A percentile compares a stretch with the other conserved stretches of the same genome.
Evolutionary conservation across 1,140 invertebrate genomes (phyloP).

Genomic region (Drosophila ananassae): DNA sequence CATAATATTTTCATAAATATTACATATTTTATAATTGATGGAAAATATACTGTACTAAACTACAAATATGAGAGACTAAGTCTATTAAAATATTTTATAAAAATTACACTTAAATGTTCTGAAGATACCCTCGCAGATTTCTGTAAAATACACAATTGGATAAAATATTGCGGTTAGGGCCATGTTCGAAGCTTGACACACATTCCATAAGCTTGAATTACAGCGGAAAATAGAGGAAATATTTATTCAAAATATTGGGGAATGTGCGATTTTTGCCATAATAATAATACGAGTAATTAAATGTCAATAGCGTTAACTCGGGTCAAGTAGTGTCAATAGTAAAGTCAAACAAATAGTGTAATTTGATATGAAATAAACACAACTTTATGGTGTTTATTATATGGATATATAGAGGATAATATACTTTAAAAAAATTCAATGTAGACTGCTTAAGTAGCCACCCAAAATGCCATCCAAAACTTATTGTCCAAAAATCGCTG

Average conservation of each 20-base stretch:
- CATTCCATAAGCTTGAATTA: conserved; percentile 69
- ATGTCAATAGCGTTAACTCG: conserved; percentile 69
- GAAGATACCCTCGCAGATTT: conserved; percentile 9
- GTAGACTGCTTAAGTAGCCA: neutral
- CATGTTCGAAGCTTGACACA: conserved; percentile 10
- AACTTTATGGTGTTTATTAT: neutral
- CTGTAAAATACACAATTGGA: conserved; percentile 40
- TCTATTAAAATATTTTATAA: too few relatives aligned
- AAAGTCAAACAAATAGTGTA: conserved; percentile 15
- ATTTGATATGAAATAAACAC: neutral
- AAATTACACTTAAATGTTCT: neutral
- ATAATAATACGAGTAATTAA: conserved; percentile 55
- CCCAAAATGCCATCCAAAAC: conserved; percentile 14
- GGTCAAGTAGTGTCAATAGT: conserved; percentile 24
- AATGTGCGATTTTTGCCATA: conserved; percentile 18
- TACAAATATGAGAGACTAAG: too few relatives aligned
- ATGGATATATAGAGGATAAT: neutral
- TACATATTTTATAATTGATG: neutral
- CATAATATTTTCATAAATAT: neutral
- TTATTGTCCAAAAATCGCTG: conserved; percentile 59
- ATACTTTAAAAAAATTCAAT: neutral
- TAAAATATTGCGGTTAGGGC: conserved; percentile 66
- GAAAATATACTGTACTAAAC: neutral
- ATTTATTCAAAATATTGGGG: conserved; percentile 73
- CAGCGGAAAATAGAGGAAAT: conserved; percentile 46